phyloP scores from a whole-genome alignment of 1,140 invertebrate species.

The Scaptomyza graminum region DNA sequence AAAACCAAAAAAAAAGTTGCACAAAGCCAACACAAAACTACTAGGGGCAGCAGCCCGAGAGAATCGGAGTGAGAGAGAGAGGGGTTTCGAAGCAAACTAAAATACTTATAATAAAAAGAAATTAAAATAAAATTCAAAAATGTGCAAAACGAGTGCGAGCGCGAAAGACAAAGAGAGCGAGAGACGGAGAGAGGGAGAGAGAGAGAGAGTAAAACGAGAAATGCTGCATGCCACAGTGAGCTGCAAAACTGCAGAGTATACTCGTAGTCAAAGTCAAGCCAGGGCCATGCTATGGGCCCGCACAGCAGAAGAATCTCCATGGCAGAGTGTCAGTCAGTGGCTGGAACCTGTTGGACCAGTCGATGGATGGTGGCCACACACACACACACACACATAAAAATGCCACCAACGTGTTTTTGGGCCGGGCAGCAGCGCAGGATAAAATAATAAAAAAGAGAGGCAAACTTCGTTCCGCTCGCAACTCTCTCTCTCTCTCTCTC shows the following conservation, averaged over 20 bases:
- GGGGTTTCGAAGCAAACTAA: slow-evolving; percentile 46
- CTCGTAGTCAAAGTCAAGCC: slow-evolving; percentile 36
- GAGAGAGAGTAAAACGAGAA: slow-evolving; percentile 57
- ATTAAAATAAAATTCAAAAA: slow-evolving; percentile 83
- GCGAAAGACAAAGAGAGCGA: slow-evolving; percentile 22
- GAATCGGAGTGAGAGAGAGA: not conserved
- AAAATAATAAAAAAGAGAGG: slow-evolving; percentile 54
- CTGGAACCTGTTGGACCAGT: slow-evolving; percentile 80
- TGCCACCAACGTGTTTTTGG: slow-evolving; percentile 79
- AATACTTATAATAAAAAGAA: slow-evolving; percentile 81
- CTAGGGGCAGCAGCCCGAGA: not conserved
- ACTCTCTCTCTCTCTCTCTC: not conserved
- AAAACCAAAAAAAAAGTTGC: slow-evolving; percentile 66
- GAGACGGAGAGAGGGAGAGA: slow-evolving; percentile 23
- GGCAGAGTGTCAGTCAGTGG: slow-evolving; percentile 33
- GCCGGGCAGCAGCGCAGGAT: slow-evolving; percentile 57
- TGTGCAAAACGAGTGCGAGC: slow-evolving; percentile 69
- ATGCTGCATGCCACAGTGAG: slow-evolving; percentile 70
- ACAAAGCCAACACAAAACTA: slow-evolving; percentile 38
- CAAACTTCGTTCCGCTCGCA: slow-evolving; percentile 42
- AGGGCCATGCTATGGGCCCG: slow-evolving; percentile 50
- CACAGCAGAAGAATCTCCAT: slow-evolving; percentile 63
- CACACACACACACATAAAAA: slow-evolving; percentile 42
- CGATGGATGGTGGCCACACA: slow-evolving; percentile 33
- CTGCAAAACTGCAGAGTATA: slow-evolving; percentile 4